Conservation (phyloP, 2,797 vertebrate genomes). For the Xiphophorus birchmanni region DNA sequence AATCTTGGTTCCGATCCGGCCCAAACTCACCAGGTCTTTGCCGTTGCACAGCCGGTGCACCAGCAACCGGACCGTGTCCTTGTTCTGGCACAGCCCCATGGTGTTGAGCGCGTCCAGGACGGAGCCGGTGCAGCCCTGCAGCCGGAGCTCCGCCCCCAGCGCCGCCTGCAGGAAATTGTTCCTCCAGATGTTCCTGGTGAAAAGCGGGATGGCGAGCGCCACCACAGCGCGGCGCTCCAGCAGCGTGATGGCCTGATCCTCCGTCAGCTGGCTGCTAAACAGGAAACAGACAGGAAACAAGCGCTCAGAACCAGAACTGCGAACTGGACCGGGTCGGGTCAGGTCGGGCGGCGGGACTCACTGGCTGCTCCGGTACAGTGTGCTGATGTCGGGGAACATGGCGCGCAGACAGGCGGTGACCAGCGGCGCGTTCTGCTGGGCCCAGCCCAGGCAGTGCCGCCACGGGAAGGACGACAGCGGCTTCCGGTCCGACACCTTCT, state of each 20-base stretch:
- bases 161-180: conserved; percentile 75
- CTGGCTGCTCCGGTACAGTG: conserved; percentile 67
- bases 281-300: conserved; percentile 10
- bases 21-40: conserved; percentile 52
- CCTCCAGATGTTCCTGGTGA: conserved; percentile 76
- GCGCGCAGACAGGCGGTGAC: conserved; percentile 69
- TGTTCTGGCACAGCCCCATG: conserved; percentile 76
- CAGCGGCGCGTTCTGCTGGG: conserved; percentile 67
- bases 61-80: conserved; percentile 68
- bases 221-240: conserved; percentile 67
- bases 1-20: not conserved
- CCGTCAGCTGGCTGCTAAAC: conserved; percentile 56
- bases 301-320: not conserved
- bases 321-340: not conserved
- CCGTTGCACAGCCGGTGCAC: conserved; percentile 56
- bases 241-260: conserved; percentile 65
- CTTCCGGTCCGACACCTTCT: conserved; percentile 68
- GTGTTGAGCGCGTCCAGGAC: conserved; percentile 71
- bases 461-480: conserved; percentile 71
- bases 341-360: conserved; percentile 24
- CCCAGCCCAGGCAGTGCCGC: conserved; percentile 67
- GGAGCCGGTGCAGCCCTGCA: conserved; percentile 68
- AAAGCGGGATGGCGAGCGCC: conserved; percentile 71
- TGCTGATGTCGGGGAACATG: conserved; percentile 63
- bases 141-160: conserved; percentile 69